Percentiles rank a stretch among this genome's conserved stretches.
phyloP scores from a whole-genome alignment of 2,888 invertebrate genomes.

The Tipula lateralis region DNA sequence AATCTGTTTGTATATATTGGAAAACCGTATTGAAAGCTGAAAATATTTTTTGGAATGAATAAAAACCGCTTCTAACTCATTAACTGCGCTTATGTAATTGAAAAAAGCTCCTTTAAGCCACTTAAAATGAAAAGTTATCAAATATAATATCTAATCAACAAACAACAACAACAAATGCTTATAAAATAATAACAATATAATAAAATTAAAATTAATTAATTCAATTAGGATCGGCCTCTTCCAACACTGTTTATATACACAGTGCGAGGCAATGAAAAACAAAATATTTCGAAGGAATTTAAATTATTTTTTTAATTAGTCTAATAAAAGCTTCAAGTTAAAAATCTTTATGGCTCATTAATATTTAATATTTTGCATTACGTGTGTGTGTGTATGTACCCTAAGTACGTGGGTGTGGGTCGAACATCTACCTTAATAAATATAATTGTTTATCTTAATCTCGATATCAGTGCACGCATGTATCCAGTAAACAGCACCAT shows the following conservation, averaged over 20 bases:
- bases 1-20: background rate
- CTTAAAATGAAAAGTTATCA: background rate
- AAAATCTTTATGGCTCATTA: conserved; percentile 19
- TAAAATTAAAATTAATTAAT: conserved; percentile 24
- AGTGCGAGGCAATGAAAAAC: background rate
- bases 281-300: background rate
- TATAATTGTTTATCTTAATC: background rate
- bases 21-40: background rate
- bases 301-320: background rate
- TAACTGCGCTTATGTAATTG: background rate
- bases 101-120: background rate
- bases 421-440: background rate
- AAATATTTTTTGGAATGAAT: background rate
- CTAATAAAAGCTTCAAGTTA: background rate
- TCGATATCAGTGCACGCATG: background rate
- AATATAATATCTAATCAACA: conserved; percentile 8
- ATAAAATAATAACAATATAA: conserved; percentile 9
- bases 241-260: background rate
- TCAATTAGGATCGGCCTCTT: background rate
- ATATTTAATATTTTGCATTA: background rate
- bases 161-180: too few species aligned
- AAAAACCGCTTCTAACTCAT: background rate
- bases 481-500: background rate
- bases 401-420: background rate
- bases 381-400: background rate